Base-by-base conservation (phyloP, 2,888 invertebrate genomes). In the Pandemis heparana region DNA sequence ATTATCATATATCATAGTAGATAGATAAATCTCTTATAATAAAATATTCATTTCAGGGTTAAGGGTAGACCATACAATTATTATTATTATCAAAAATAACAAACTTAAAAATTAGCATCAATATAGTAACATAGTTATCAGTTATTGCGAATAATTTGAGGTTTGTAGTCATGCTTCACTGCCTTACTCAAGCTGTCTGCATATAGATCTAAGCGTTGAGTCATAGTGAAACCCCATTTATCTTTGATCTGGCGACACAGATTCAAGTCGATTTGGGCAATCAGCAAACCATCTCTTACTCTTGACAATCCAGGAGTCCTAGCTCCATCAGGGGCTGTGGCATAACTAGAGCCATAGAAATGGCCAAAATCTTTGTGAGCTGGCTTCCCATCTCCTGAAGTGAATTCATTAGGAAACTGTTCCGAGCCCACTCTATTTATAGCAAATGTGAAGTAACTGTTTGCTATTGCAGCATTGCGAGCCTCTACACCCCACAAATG, bases 401-500 rank as follows among this genome's bases (percentile, higher is more conserved):
- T 93, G 73, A 94, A 94, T 76, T 94, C 93, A 87, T 94, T 92
- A 5, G 97, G 96, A 90, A 99, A 96, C 39, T 89, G 87, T 89
- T 99, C 99, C 0, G 97, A 97, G 69, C 99, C 99, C 0, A 99
- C 99, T 80, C 99, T 96, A 89, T 99, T 99, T 46, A 97, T 96
- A 46, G 98, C 98, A 86, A 98, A 98, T 0, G 99, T 97, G 85
- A 97, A 99, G 86, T 99, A 99, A 83, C 97, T 97, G 86, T 99
- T 99, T 0, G 99, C 99, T 78, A 99, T 97, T 1, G 99, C 99
- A 23, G 99, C 99, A 94, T 97, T 98, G 76, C 99, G 95, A 0
- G 99, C 99, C 93, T 99, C 99, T 74, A 99, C 96, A 4, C 97
- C 96, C 99, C 99, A 99, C 72, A 99, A 89, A 0, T 99, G 99